Evolutionary conservation across 1,140 invertebrate genomes (phyloP), one percentile per base, ranked within the genome.

Genomic region (Drosophila suzukii): DNA sequence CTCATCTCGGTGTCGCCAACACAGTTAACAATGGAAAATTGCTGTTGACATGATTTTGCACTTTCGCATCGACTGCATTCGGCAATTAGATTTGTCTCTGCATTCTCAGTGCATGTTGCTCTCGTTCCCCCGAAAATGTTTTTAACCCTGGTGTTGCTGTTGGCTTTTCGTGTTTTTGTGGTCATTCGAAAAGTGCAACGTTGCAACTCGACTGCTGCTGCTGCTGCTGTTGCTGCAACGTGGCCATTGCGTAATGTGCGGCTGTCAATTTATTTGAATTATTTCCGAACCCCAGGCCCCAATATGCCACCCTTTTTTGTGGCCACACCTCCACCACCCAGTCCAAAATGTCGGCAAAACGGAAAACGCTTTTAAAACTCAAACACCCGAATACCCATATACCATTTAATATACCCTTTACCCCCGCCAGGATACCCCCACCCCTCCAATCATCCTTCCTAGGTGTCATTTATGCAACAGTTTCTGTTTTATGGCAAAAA

Each of bases 41-140:
- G 88, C 84, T 92, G 91, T 91, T 92, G 91, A 92, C 91, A 92
- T 91, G 91, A 92, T 92, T 92, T 92, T 92, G 91, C 91, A 92
- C 91, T 92, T 91, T 92, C 78, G 83, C 81, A 90, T 91, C 78
- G 91, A 92, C 91, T 92, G 91, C 91, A 92, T 92, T 92, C 91
- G 83, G 91, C 91, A 92, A 92, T 92, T 92, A 92, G 91, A 91
- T 88, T 84, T 89, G 65, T 88, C 83, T 66, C 83, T 88, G 39
- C 60, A 66, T 57, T 65, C 71, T 75, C 59, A 47, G 55, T 75
- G 60, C 61, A 56, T 75, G 53, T 75, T 56, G 71, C 58, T 51
- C 58, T 65, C 24, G 38, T 61, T 57, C 79, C 51, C 62, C 38
- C 34, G 3, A 27, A 30, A 20, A 20, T 59, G 41, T 53, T 41